These are phyloP conservation scores for Paramormyrops hopkinsi DNA, from an alignment of 2,797 vertebrate species.

Conservation along the genomic window DNA sequence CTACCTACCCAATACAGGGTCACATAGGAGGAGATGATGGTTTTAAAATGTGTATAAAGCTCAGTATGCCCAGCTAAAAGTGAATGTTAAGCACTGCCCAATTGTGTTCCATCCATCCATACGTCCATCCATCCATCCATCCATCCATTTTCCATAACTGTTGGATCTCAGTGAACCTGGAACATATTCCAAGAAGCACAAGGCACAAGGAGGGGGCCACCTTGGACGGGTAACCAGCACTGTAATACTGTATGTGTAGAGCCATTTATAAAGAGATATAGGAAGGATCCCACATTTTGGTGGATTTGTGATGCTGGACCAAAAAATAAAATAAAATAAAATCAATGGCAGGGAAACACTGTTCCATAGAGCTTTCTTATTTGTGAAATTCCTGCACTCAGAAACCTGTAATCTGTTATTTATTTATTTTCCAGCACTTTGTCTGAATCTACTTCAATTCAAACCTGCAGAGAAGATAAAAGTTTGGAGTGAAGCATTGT, in stretches of 20 bases:
- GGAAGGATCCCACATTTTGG: not conserved
- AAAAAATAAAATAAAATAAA: not conserved
- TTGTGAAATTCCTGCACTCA: not conserved
- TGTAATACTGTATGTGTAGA: not conserved
- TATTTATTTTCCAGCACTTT: not conserved
- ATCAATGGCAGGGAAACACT: not conserved
- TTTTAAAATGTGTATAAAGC: not conserved
- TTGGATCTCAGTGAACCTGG: not conserved
- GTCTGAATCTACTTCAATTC: slow-evolving; percentile 18
- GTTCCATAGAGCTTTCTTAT: not conserved
- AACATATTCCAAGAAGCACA: not conserved
- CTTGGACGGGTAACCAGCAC: not conserved
- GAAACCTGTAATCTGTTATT: slow-evolving; percentile 23
- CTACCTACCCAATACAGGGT: not conserved
- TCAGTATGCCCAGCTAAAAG: not conserved
- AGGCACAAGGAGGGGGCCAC: not conserved
- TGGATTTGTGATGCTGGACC: not conserved
- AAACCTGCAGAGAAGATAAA: not conserved
- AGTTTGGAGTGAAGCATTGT: not conserved
- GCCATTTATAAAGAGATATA: not conserved
- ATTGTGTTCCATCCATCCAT: not conserved
- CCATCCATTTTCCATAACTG: not conserved
- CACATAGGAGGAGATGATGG: not conserved
- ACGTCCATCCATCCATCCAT: not conserved
- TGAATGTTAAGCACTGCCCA: not conserved